A percentile compares a stretch with the other conserved stretches of the same genome.
Evolutionary conservation across 2,113 vertebrate genomes (phyloP).

Genomic region (Spilogale gracilis): DNA sequence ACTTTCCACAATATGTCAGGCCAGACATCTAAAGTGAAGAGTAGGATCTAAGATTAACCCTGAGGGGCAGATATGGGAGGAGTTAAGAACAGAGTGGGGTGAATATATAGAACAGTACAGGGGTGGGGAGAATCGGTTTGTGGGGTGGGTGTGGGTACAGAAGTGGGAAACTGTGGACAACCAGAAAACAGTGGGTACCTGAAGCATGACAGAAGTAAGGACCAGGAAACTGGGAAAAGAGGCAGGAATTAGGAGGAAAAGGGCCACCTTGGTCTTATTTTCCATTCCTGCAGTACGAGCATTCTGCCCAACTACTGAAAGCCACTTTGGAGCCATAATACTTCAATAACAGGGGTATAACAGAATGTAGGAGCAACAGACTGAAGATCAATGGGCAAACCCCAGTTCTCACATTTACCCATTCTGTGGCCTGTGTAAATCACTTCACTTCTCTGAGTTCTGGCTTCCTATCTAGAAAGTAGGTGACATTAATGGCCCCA

Average conservation of each 20-base stretch:
- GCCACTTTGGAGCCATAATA: not conserved
- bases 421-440: not conserved
- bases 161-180: not conserved
- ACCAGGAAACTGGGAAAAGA: not conserved
- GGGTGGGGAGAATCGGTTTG: not conserved
- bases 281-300: not conserved
- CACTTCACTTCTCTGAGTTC: not conserved
- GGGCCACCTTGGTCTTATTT: not conserved
- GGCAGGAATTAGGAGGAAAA: not conserved
- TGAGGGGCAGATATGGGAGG: not conserved
- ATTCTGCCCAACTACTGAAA: not conserved
- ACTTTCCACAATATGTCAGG: not conserved
- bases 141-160: too few species aligned
- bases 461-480: not conserved
- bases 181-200: too few species aligned
- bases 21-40: not conserved
- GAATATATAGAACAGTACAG: too few species aligned
- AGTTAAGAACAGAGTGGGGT: not conserved
- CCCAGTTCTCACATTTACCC: not conserved
- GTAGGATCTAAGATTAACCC: not conserved
- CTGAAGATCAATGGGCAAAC: not conserved
- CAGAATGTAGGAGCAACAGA: not conserved
- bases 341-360: too few species aligned
- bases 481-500: not conserved
- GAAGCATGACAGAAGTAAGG: not conserved